These are phyloP conservation scores for Apotomis betuletana DNA, from an alignment of 2,888 invertebrate species.

Conservation along the genomic window DNA sequence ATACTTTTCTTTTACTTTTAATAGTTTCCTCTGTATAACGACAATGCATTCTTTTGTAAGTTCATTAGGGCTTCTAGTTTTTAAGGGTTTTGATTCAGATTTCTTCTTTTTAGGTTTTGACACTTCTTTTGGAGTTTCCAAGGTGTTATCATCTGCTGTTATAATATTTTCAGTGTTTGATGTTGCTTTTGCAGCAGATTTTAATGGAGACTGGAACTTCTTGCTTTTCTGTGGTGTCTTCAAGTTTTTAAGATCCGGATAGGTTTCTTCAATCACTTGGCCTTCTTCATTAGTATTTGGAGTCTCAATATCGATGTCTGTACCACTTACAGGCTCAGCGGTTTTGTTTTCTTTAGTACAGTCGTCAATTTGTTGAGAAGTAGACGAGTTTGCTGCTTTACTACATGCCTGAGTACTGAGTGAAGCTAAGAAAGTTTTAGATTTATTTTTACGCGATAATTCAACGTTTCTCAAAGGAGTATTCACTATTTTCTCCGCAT, in stretches of 20 bases:
- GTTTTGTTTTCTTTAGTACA: slow-evolving; percentile 24
- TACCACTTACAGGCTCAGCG: background rate
- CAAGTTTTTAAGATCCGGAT: background rate
- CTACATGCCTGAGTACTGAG: slow-evolving; percentile 45
- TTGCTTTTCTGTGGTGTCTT: slow-evolving; percentile 6
- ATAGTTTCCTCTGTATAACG: slow-evolving; percentile 73
- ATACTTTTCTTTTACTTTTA: slow-evolving; percentile 51
- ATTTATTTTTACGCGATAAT: slow-evolving; percentile 62
- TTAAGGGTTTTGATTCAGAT: slow-evolving; percentile 28
- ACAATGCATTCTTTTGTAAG: slow-evolving; percentile 76
- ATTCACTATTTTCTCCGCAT: slow-evolving; percentile 38
- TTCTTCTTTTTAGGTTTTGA: slow-evolving; percentile 49
- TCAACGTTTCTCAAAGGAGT: slow-evolving; percentile 61
- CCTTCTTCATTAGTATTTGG: slow-evolving; percentile 1
- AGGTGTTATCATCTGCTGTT: slow-evolving; percentile 21
- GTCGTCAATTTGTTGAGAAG: slow-evolving; percentile 23
- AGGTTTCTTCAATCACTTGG: background rate
- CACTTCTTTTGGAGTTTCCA: slow-evolving; percentile 20
- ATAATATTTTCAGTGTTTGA: slow-evolving; percentile 9
- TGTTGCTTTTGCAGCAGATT: slow-evolving; percentile 34
- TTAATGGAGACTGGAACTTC: slow-evolving; percentile 19
- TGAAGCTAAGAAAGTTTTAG: slow-evolving; percentile 56
- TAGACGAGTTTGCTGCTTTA: slow-evolving; percentile 7
- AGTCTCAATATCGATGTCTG: background rate
- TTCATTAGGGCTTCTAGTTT: slow-evolving; percentile 62